phyloP scores from a whole-genome alignment of 2,113 vertebrate genomes.

The Symphodus melops region DNA sequence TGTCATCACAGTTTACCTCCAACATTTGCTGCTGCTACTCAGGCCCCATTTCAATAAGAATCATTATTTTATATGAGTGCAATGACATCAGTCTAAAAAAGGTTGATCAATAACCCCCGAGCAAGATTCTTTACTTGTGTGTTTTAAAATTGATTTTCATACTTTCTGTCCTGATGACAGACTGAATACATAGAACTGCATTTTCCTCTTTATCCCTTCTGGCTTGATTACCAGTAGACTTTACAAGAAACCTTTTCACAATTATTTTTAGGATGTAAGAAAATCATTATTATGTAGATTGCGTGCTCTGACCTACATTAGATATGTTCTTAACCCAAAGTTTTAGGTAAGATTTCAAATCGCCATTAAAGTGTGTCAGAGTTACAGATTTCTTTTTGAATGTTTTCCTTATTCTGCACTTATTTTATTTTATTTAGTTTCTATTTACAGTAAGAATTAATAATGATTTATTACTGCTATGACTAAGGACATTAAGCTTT shows the following conservation, averaged over 20 bases:
- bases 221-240: background rate
- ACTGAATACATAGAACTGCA: no score
- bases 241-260: background rate
- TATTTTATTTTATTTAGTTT: no score
- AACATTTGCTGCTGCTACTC: conserved; percentile 57
- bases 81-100: conserved; percentile 35
- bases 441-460: conserved; percentile 5
- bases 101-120: conserved; percentile 25
- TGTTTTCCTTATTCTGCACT: no score
- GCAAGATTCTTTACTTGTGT: background rate
- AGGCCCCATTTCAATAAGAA: conserved; percentile 45
- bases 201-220: background rate
- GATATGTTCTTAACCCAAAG: no score
- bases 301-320: no score
- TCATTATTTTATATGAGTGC: conserved; percentile 52
- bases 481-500: conserved; percentile 37
- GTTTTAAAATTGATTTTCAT: background rate
- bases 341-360: no score
- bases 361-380: no score
- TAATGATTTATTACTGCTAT: conserved; percentile 52
- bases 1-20: conserved; percentile 74
- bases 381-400: no score
- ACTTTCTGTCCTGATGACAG: no score
- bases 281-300: conserved; percentile 20
- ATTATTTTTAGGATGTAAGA: background rate